Percentiles rank a stretch among this genome's conserved stretches.
Conservation (phyloP, 1,140 invertebrate genomes). For the Penaeus japonicus region DNA sequence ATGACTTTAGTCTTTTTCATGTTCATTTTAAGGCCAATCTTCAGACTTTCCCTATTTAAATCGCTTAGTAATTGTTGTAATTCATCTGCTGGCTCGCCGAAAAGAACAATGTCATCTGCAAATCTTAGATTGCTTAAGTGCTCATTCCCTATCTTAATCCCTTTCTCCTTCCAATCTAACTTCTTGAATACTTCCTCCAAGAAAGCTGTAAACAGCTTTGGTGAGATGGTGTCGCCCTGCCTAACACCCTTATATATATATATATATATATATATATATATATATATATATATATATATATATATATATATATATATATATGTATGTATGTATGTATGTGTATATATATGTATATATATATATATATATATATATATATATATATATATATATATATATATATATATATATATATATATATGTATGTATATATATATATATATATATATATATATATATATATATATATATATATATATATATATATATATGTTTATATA, state of each 20-base stretch:
- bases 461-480: not conserved
- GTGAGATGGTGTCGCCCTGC: too few relatives aligned
- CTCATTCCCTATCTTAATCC: too few relatives aligned
- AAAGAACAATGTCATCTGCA: too few relatives aligned
- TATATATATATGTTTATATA: not conserved
- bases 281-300: not conserved
- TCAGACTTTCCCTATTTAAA: too few relatives aligned
- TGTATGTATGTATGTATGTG: not conserved
- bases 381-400: slow-evolving; percentile 9
- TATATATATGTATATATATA: not conserved
- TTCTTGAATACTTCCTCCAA: too few relatives aligned
- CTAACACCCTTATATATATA: not conserved
- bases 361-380: not conserved
- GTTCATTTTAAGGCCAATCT: too few relatives aligned
- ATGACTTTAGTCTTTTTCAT: too few relatives aligned
- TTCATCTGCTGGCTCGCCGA: too few relatives aligned
- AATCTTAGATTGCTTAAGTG: too few relatives aligned
- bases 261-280: not conserved
- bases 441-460: not conserved
- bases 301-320: not conserved
- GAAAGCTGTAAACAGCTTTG: too few relatives aligned
- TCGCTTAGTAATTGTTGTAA: too few relatives aligned
- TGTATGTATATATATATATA: not conserved
- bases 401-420: not conserved
- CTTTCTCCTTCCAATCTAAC: too few relatives aligned